Conservation (phyloP, 2,797 vertebrate species). For the Luscinia megarhynchos region DNA sequence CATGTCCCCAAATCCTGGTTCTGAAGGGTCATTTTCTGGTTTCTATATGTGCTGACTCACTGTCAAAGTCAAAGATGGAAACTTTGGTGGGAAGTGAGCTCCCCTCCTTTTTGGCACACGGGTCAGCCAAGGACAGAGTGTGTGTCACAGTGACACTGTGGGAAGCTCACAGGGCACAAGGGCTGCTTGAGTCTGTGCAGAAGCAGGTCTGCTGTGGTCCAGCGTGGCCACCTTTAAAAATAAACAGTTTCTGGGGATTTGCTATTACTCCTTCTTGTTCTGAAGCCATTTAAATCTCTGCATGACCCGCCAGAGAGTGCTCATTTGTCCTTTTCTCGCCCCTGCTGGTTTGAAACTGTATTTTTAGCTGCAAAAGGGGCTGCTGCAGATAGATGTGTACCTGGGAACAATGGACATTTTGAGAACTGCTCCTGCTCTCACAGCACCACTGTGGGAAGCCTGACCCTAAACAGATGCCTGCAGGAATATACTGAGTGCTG, state of each 20-base stretch:
- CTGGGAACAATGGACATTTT: background rate
- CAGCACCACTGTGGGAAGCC: background rate
- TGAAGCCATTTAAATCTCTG: background rate
- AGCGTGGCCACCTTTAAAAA: background rate
- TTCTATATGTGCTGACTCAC: background rate
- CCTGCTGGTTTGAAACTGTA: background rate
- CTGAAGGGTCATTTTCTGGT: rapidly evolving
- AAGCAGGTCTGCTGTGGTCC: background rate
- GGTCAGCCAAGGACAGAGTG: background rate
- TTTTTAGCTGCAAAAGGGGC: background rate
- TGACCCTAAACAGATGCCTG: background rate
- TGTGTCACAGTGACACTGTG: rapidly evolving
- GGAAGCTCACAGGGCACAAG: background rate
- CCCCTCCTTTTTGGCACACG: background rate
- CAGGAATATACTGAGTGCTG: background rate
- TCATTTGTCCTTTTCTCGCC: background rate
- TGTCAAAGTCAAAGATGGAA: background rate
- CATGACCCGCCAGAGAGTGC: background rate
- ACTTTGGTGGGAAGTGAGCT: background rate
- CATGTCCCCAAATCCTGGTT: background rate
- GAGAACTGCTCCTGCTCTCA: background rate
- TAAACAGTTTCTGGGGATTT: background rate
- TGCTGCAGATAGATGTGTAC: background rate
- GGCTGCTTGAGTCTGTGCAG: background rate
- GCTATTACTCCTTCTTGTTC: background rate